These are phyloP conservation scores for Drosophila equinoxialis DNA, from an alignment of 1,140 invertebrate genomes.

Conservation along the genomic window DNA sequence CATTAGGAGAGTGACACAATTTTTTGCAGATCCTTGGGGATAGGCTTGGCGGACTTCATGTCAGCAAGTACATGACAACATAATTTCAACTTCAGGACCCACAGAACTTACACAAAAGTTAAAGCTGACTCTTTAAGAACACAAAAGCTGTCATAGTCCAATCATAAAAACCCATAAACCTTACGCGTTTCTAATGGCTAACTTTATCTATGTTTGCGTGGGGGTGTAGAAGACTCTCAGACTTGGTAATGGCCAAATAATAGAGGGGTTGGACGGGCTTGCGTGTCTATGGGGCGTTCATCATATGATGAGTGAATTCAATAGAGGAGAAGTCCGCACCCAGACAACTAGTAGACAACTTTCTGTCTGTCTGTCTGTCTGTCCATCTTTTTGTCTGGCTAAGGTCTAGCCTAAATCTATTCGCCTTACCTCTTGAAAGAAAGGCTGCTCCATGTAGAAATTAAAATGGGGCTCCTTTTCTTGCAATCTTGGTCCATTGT, in stretches of 20 bases:
- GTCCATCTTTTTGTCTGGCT: slow-evolving; percentile 39
- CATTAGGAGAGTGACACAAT: slow-evolving; percentile 63
- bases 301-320: slow-evolving; percentile 60
- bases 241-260: slow-evolving; percentile 69
- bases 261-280: slow-evolving; percentile 23
- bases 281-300: slow-evolving; percentile 65
- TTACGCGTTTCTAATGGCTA: slow-evolving; percentile 75
- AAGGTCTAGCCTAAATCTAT: slow-evolving; percentile 23
- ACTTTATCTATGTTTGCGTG: slow-evolving; percentile 40
- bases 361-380: slow-evolving; percentile 38
- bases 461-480: slow-evolving; percentile 59
- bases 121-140: slow-evolving; percentile 23
- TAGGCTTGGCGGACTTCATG: slow-evolving; percentile 64
- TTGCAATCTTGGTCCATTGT: slow-evolving; percentile 76
- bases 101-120: slow-evolving; percentile 2
- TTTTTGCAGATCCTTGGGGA: slow-evolving; percentile 55
- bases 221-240: slow-evolving; percentile 26
- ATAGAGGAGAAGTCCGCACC: slow-evolving; percentile 63
- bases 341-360: slow-evolving; percentile 68
- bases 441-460: slow-evolving; percentile 73
- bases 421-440: slow-evolving; percentile 71
- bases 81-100: slow-evolving; percentile 48
- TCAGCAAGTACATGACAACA: slow-evolving; percentile 63
- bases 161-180: slow-evolving; percentile 71
- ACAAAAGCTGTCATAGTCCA: slow-evolving; percentile 57